Conservation (phyloP, 2,888 invertebrate genomes). For the Alitta virens region DNA sequence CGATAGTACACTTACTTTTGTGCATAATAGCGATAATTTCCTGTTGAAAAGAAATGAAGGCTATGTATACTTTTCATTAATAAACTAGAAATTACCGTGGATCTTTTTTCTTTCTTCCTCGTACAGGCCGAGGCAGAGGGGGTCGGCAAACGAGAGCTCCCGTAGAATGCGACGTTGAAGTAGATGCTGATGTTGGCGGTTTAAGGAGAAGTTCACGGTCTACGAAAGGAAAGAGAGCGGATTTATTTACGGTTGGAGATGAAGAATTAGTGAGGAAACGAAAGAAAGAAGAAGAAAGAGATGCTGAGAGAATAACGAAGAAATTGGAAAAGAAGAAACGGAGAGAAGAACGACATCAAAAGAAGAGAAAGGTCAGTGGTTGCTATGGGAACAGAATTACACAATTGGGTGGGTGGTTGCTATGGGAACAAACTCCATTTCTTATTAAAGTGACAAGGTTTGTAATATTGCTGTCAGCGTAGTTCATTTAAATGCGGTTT, state of each 20-base stretch:
- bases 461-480: too few relatives aligned
- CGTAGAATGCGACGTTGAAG: conserved; percentile 46
- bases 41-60: too few relatives aligned
- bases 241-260: conserved; percentile 1
- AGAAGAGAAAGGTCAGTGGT: background rate
- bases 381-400: too few relatives aligned
- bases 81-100: too few relatives aligned
- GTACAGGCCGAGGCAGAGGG: background rate
- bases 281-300: conserved; percentile 12
- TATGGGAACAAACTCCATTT: too few relatives aligned
- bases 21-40: too few relatives aligned
- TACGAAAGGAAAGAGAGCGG: conserved; percentile 27
- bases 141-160: background rate
- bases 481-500: too few relatives aligned
- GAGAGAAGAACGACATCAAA: conserved; percentile 15
- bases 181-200: conserved; percentile 15
- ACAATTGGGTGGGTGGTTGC: too few relatives aligned
- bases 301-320: conserved; percentile 16
- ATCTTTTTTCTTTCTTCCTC: too few relatives aligned
- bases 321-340: conserved; percentile 12
- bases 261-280: conserved; percentile 1
- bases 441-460: too few relatives aligned
- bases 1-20: too few relatives aligned
- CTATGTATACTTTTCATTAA: too few relatives aligned
- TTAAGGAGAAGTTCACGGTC: conserved; percentile 28